A percentile compares a stretch with the other conserved stretches of the same genome.
Conservation (phyloP, 2,888 invertebrate species). For the Orthosia gracilis region DNA sequence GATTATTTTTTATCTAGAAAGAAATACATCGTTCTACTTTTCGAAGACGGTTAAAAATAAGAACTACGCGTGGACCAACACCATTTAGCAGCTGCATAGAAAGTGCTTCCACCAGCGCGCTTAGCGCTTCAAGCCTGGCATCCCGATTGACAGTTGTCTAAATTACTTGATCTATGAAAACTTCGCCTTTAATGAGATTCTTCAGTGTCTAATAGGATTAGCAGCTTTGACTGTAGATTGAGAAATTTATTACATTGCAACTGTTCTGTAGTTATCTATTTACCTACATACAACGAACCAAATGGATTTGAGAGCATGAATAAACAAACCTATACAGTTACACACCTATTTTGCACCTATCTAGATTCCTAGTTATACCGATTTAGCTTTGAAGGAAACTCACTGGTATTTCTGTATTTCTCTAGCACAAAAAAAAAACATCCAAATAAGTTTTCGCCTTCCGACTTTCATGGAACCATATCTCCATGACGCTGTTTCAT, state of each 20-base stretch:
- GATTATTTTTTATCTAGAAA: neutral
- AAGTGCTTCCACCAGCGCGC: neutral
- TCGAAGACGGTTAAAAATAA: too few relatives aligned
- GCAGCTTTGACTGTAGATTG: neutral
- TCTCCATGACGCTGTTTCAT: constrained; percentile 28
- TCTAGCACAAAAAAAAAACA: neutral
- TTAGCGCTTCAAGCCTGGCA: neutral
- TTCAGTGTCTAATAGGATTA: neutral
- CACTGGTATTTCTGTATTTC: neutral
- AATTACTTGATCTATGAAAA: too few relatives aligned
- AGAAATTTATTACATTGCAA: neutral
- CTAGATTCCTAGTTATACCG: too few relatives aligned
- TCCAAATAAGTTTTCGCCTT: constrained; percentile 41
- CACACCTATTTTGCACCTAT: too few relatives aligned
- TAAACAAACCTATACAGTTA: neutral
- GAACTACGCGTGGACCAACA: neutral
- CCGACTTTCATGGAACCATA: constrained; percentile 37
- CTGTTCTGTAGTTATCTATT: neutral
- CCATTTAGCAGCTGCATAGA: neutral
- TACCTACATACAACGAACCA: neutral
- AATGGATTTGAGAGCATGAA: neutral
- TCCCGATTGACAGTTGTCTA: neutral
- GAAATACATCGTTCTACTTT: neutral
- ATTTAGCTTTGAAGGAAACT: neutral
- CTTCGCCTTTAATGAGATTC: neutral